Base-by-base conservation (phyloP, 2,113 vertebrate species). In the Hippocampus guttulatus region DNA sequence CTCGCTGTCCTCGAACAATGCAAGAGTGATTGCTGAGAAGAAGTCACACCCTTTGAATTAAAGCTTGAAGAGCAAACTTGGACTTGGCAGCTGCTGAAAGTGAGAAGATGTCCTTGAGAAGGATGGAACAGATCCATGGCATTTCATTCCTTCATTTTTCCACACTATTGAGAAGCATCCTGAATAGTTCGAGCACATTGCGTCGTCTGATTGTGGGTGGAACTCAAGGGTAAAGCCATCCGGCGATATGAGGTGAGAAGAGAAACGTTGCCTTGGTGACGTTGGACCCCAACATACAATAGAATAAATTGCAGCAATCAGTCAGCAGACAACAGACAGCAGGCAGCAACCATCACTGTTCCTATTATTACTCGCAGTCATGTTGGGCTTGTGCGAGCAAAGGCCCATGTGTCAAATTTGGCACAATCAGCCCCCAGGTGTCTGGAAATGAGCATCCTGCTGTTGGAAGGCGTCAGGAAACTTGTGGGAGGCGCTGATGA, bases 261-360 rank as follows among this genome's bases (percentile, higher is more conserved):
- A n/a, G 21, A 23, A 25, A 57, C 5, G 61, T 63, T 63, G 61
- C 61, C 61, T 38, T 40, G 61, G 61, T 11, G 61, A 33, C 61
- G 33, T 21, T 33, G 7, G 3, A 10, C 33, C 84, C 88, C 73
- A 30, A 79, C 81, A 81, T 73, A 85, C 80, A 68, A 70, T n/a
- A 76, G 83, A 80, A 40, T 18, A 63, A 63, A 91, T 84, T 77
- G 81, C 76, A 23, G 86, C 90, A 91, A 90, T 90, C 90, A 90
- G 61, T 11, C 18, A 21, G 33, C 18, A 16, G 61, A 40, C 33
- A 63, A 63, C 25, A 8, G 18, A 47, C 14, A 45, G 43, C 43
- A 45, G 43, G 54, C 10, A 3, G 8, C 20, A 10, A 57, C 8
- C 6, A 21, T 23, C 33, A 21, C 33, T 1, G 27, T 20, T 20